phyloP scores from a whole-genome alignment of 2,113 vertebrate genomes.

The Vireo altiloquus region DNA sequence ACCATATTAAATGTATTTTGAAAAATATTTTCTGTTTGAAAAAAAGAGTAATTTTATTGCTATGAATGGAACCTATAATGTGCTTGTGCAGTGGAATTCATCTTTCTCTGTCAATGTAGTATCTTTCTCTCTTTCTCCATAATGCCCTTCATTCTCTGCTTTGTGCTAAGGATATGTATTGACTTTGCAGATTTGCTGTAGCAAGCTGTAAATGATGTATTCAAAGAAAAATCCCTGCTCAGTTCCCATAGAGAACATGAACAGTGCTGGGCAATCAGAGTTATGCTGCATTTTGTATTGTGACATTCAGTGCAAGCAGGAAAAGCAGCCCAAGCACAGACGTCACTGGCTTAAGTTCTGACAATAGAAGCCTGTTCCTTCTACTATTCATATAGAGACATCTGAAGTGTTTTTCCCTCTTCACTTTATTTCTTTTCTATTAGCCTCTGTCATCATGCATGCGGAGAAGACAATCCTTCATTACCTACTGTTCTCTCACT shows the following conservation, averaged over 20 bases:
- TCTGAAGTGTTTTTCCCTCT: background rate
- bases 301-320: slow-evolving; percentile 32
- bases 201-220: slow-evolving; percentile 51
- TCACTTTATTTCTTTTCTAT: slow-evolving; percentile 5
- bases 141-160: slow-evolving; percentile 57
- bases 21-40: background rate
- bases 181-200: slow-evolving; percentile 49
- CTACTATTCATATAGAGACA: background rate
- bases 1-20: background rate
- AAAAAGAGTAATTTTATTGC: background rate
- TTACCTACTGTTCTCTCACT: background rate
- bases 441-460: background rate
- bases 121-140: slow-evolving; percentile 23
- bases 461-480: background rate
- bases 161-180: slow-evolving; percentile 50
- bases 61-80: slow-evolving; percentile 6
- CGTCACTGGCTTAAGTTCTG: background rate
- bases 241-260: slow-evolving; percentile 29
- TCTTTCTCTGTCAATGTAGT: slow-evolving; percentile 18
- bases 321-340: slow-evolving; percentile 22
- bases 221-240: slow-evolving; percentile 52
- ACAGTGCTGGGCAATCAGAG: slow-evolving; percentile 39
- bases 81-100: slow-evolving; percentile 32
- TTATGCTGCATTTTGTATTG: slow-evolving; percentile 37
- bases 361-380: slow-evolving; percentile 5